These are phyloP conservation scores for Myotis davidii DNA, from an alignment of 2,113 vertebrate species.

Conservation along the genomic window DNA sequence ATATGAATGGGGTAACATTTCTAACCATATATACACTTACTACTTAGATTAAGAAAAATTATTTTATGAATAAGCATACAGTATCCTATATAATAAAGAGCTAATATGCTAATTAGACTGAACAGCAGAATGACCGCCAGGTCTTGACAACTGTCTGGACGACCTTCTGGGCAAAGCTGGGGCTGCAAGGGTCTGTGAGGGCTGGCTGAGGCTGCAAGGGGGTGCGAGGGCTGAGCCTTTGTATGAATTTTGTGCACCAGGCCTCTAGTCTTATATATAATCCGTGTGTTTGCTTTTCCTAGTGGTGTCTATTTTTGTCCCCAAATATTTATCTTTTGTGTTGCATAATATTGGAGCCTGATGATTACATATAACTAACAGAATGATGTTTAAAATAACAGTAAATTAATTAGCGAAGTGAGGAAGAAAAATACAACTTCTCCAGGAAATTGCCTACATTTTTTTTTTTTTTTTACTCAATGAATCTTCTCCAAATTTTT, in stretches of 20 bases:
- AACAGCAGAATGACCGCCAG: no score
- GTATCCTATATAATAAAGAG: no score
- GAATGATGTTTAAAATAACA: slow-evolving; percentile 20
- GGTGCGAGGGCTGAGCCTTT: no score
- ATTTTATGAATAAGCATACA: no score
- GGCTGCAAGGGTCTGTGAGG: no score
- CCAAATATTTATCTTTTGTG: background rate
- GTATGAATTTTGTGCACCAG: no score
- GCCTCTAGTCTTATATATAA: background rate
- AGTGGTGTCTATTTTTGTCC: background rate
- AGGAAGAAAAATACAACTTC: background rate
- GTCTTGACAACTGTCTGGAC: no score
- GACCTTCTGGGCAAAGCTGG: no score
- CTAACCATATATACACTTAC: background rate
- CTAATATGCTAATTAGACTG: no score
- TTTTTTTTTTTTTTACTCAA: background rate
- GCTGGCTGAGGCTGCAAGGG: no score
- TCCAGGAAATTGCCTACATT: slow-evolving; percentile 9
- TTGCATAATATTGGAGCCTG: background rate
- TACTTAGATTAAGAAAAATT: background rate
- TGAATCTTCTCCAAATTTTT: background rate
- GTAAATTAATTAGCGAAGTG: background rate
- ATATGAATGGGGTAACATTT: background rate
- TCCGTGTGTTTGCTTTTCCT: background rate
- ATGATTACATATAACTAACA: background rate